Base-by-base conservation (phyloP, 2,113 vertebrate species). In the Nesogale talazaci region DNA sequence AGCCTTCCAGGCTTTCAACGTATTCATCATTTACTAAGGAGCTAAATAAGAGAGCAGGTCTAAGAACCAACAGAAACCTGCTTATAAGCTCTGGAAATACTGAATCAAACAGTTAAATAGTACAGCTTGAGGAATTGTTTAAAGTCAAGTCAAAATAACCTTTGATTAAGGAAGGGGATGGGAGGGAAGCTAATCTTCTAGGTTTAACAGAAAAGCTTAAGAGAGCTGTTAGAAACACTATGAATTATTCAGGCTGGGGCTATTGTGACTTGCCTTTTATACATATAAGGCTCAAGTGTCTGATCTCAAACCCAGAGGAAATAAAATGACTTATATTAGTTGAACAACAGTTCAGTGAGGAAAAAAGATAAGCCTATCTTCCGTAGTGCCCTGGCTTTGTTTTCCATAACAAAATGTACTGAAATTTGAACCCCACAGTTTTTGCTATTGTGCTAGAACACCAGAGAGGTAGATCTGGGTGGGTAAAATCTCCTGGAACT, bases 191-290 rank as follows among this genome's bases (percentile, higher is more conserved):
- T 97, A 97, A 98, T 97, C 96, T 97, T 97, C 89, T 29, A 93
- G 90, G 81, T 98, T 98, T 97, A 96, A 96, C 86, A 96, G 96
- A 97, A 96, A 97, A 80, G 86, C 95, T 98, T 97, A 96, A 96
- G 94, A 95, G 94, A 96, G 92, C 95, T 46, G 52, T 96, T 94
- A 96, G 95, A 98, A 97, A 96, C 90, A 97, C 63, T 93, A 97
- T 98, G 97, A 97, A 97, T 98, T 98, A 98, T 98, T 97, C 97
- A 98, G 92, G 74, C 9, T 75, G 67, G 80, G 88, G 89, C 91
- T 96, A 83, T 92, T 95, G 94, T 96, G 95, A 86, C 96, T 97
- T 79, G 79, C 83, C 89, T 90, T 94, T 96, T 88, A 90, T 88
- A 96, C 36, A 88, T 88, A 77, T 92, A 96, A 94, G 1, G 2